phyloP scores from a whole-genome alignment of 2,888 invertebrate species.

The Euproctis similis region DNA sequence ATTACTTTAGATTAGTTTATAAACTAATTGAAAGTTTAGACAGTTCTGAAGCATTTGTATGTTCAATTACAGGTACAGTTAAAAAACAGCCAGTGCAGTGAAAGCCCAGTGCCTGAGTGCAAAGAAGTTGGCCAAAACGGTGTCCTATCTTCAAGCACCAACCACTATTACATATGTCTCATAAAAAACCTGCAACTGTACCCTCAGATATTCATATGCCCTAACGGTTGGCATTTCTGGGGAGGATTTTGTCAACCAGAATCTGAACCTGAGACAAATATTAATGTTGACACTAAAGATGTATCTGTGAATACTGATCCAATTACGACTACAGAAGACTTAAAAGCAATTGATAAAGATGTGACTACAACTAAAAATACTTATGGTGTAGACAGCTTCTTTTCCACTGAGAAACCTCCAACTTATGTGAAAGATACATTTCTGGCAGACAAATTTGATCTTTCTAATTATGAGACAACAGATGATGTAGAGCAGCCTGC shows the following conservation, averaged over 20 bases:
- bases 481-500: constrained; percentile 32
- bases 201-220: constrained; percentile 64
- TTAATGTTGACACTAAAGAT: background rate
- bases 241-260: constrained; percentile 53
- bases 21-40: no score
- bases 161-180: constrained; percentile 63
- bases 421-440: constrained; percentile 56
- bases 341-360: constrained; percentile 5
- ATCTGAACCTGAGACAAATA: constrained; percentile 21
- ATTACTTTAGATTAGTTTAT: no score
- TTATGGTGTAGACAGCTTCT: constrained; percentile 38
- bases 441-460: constrained; percentile 58
- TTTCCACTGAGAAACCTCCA: constrained; percentile 50
- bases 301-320: background rate
- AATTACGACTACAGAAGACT: constrained; percentile 3
- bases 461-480: constrained; percentile 46
- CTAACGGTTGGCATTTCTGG: constrained; percentile 61
- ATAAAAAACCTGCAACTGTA: constrained; percentile 34
- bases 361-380: constrained; percentile 5
- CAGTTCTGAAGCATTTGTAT: no score
- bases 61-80: constrained; percentile 46
- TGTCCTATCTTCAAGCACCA: constrained; percentile 39
- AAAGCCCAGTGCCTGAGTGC: constrained; percentile 49
- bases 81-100: constrained; percentile 47
- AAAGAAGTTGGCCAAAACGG: constrained; percentile 45